Evolutionary conservation across 2,113 vertebrate genomes (phyloP).

Genomic region (Tor tambroides): DNA sequence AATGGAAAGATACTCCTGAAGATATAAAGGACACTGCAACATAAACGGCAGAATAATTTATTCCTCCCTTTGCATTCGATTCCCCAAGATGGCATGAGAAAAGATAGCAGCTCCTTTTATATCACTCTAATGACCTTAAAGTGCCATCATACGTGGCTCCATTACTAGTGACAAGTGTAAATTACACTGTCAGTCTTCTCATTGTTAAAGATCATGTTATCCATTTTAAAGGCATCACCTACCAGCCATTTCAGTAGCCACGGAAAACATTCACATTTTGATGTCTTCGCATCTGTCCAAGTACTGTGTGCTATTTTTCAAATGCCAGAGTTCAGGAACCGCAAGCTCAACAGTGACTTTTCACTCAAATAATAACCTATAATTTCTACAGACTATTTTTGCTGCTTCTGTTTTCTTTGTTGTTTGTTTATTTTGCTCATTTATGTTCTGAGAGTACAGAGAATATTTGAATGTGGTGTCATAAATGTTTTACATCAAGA

Average conservation of each 20-base stretch:
- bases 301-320: background rate
- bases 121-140: conserved; percentile 52
- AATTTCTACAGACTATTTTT: background rate
- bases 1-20: background rate
- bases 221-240: conserved; percentile 45
- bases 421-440: background rate
- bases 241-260: conserved; percentile 21
- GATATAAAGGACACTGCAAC: background rate
- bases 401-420: background rate
- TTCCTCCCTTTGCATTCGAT: background rate
- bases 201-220: conserved; percentile 53
- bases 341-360: background rate
- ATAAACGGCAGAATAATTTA: background rate
- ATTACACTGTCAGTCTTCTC: conserved; percentile 58
- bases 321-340: background rate
- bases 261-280: conserved; percentile 32
- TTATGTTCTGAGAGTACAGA: background rate
- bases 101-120: conserved; percentile 47
- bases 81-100: background rate
- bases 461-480: background rate
- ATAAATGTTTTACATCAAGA: background rate
- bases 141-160: conserved; percentile 54
- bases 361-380: background rate
- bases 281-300: background rate
- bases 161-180: conserved; percentile 55